Conservation (phyloP, 2,888 invertebrate species). For the Zaprionus bogoriensis region DNA sequence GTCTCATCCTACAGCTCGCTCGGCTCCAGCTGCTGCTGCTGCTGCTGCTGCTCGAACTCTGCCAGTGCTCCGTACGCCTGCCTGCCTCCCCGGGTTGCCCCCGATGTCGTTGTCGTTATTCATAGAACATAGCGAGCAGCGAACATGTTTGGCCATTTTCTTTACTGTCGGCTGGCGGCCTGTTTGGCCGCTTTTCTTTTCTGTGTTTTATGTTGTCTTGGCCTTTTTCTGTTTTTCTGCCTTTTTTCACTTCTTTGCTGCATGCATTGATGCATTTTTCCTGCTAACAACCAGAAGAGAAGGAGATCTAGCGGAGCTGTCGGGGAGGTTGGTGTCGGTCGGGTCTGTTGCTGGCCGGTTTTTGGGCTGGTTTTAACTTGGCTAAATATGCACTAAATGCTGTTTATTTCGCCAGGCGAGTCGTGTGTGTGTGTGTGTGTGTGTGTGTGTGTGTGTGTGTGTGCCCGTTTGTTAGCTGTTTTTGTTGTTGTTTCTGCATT, state of each 20-base stretch:
- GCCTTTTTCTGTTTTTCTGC: slow-evolving; percentile 44
- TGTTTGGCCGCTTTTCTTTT: slow-evolving; percentile 72
- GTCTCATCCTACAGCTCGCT: background rate
- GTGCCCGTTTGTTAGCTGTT: slow-evolving; percentile 17
- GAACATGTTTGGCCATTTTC: slow-evolving; percentile 65
- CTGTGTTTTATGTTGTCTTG: slow-evolving; percentile 55
- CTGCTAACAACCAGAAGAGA: slow-evolving; percentile 67
- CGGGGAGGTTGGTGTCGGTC: slow-evolving; percentile 18
- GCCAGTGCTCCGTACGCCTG: no score
- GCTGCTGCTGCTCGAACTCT: background rate
- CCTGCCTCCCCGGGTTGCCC: no score
- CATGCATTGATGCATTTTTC: slow-evolving; percentile 77
- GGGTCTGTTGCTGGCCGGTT: slow-evolving; percentile 47
- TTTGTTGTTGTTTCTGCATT: no score
- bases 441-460: slow-evolving; percentile 24
- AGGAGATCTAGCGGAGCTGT: background rate
- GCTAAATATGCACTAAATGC: slow-evolving; percentile 72
- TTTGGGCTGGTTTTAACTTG: slow-evolving; percentile 49
- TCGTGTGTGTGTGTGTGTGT: slow-evolving; percentile 29
- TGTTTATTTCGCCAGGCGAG: slow-evolving; percentile 52
- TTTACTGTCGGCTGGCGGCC: slow-evolving; percentile 50
- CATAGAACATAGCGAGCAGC: slow-evolving; percentile 54
- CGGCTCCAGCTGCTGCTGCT: background rate
- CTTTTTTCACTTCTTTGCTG: slow-evolving; percentile 36
- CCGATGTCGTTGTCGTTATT: slow-evolving; percentile 43